phyloP scores from a whole-genome alignment of 2,888 invertebrate species.

The Lasiommata megera region DNA sequence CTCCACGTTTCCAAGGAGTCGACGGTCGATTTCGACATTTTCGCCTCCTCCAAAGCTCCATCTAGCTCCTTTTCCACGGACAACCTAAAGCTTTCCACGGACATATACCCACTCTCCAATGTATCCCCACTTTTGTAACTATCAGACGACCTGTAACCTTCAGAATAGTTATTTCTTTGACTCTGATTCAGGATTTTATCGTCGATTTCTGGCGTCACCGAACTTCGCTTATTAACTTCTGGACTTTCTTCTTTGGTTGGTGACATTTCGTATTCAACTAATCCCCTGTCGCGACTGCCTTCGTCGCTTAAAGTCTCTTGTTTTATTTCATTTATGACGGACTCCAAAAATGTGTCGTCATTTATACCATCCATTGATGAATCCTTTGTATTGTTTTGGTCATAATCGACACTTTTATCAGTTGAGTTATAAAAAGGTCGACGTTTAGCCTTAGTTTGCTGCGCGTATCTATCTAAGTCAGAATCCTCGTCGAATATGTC shows the following conservation, averaged over 20 bases:
- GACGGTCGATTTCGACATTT: conserved; percentile 55
- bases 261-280: conserved; percentile 72
- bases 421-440: conserved; percentile 48
- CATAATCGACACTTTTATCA: conserved; percentile 48
- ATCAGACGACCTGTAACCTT: conserved; percentile 52
- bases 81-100: conserved; percentile 41
- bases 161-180: conserved; percentile 51
- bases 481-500: conserved; percentile 59
- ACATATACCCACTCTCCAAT: conserved; percentile 49
- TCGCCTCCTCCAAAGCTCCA: conserved; percentile 39
- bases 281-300: conserved; percentile 58
- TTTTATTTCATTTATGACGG: conserved; percentile 72
- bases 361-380: conserved; percentile 52
- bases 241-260: conserved; percentile 47
- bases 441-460: conserved; percentile 41
- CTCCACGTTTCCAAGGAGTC: conserved; percentile 72
- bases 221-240: conserved; percentile 37
- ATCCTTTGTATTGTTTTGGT: conserved; percentile 47
- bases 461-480: conserved; percentile 46
- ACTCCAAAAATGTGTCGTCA: conserved; percentile 69
- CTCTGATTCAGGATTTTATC: conserved; percentile 42
- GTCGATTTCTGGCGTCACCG: conserved; percentile 64
- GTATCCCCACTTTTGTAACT: conserved; percentile 52
- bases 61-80: conserved; percentile 55
- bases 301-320: conserved; percentile 63